phyloP scores from a whole-genome alignment of 2,888 invertebrate species.

The Drosophila phalerata region DNA sequence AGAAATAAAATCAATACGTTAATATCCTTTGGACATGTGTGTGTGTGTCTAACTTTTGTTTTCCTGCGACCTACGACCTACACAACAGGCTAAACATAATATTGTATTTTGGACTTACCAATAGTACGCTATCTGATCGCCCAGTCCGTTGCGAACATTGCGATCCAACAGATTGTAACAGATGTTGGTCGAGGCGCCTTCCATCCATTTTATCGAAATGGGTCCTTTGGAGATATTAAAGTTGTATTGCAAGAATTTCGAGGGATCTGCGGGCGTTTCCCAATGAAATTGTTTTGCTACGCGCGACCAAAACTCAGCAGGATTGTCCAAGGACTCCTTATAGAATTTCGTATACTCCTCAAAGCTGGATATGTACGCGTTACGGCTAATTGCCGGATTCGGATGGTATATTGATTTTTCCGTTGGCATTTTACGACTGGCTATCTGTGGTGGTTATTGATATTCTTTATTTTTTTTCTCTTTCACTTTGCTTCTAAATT shows the following conservation, averaged over 20 bases:
- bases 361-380: constrained; percentile 89
- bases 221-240: constrained; percentile 96
- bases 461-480: constrained; percentile 2
- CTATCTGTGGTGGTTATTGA: constrained; percentile 19
- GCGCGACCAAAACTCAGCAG: constrained; percentile 96
- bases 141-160: constrained; percentile 94
- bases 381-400: constrained; percentile 87
- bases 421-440: constrained; percentile 86
- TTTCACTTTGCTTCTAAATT: constrained; percentile 26
- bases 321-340: constrained; percentile 93
- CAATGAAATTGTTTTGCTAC: constrained; percentile 97
- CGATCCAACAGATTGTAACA: constrained; percentile 98
- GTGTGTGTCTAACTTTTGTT: constrained; percentile 57
- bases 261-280: constrained; percentile 91
- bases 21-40: constrained; percentile 40
- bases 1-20: constrained; percentile 52
- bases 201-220: constrained; percentile 97
- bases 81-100: constrained; percentile 24
- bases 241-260: constrained; percentile 95
- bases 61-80: constrained; percentile 57
- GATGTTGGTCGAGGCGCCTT: constrained; percentile 97
- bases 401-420: constrained; percentile 88
- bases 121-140: constrained; percentile 96
- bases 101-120: constrained; percentile 89
- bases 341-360: constrained; percentile 94